Conservation (phyloP, 2,797 vertebrate species). For the Euthynnus affinis region DNA sequence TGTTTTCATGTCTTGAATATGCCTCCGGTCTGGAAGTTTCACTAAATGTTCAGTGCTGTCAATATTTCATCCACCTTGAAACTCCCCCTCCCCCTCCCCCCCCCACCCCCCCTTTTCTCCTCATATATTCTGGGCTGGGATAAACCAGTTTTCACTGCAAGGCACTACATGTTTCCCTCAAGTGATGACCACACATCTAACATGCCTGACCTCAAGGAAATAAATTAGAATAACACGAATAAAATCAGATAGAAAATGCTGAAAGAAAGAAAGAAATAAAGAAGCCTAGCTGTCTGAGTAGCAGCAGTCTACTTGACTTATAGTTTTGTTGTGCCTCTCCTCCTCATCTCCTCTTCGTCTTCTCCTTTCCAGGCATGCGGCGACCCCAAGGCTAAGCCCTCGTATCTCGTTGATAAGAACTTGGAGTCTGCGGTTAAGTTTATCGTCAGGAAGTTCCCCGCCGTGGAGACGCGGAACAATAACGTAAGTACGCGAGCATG, state of each 20-base stretch:
- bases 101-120: not conserved
- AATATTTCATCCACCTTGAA: slow-evolving; percentile 39
- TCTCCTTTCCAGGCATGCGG: slow-evolving; percentile 93
- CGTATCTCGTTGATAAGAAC: slow-evolving; percentile 99
- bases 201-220: slow-evolving; percentile 37
- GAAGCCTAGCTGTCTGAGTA: slow-evolving; percentile 27
- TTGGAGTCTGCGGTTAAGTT: slow-evolving; percentile 99
- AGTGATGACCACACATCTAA: slow-evolving; percentile 48
- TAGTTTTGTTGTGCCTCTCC: slow-evolving; percentile 52
- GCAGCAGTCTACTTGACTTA: slow-evolving; percentile 29
- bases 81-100: not conserved
- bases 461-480: slow-evolving; percentile 98
- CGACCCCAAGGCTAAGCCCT: slow-evolving; percentile 98
- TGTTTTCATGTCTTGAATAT: slow-evolving; percentile 50
- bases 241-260: not conserved
- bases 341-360: slow-evolving; percentile 62
- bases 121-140: slow-evolving; percentile 22
- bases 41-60: slow-evolving; percentile 39
- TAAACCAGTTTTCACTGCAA: slow-evolving; percentile 67
- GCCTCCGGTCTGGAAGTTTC: slow-evolving; percentile 38
- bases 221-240: not conserved
- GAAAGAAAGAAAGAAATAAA: slow-evolving; percentile 2
- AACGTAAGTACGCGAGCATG: slow-evolving; percentile 90
- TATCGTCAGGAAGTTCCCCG: slow-evolving; percentile 98
- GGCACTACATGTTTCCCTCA: slow-evolving; percentile 27